phyloP scores from a whole-genome alignment of 2,113 vertebrate genomes.

The Actenoides hombroni region DNA sequence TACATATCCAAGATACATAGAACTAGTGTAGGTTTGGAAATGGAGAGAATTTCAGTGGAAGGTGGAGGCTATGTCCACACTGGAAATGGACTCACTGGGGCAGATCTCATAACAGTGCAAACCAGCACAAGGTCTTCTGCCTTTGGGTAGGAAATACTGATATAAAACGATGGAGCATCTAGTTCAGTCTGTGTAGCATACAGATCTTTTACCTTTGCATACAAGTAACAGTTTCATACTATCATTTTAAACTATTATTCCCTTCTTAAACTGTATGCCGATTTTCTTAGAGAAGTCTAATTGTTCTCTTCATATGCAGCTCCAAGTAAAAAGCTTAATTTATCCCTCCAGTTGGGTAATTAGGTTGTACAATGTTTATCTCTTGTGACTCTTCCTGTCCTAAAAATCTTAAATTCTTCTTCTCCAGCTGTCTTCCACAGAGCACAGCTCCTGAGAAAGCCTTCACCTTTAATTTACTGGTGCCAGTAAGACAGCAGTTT shows the following conservation, averaged over 20 bases:
- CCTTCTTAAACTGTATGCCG: slow-evolving; percentile 11
- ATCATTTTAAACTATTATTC: background rate
- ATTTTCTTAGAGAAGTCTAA: slow-evolving; percentile 46
- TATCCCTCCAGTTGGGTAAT: slow-evolving; percentile 40
- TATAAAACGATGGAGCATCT: background rate
- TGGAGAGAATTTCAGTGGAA: background rate
- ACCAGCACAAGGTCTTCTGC: background rate
- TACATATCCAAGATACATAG: background rate
- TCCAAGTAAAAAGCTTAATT: slow-evolving; percentile 42
- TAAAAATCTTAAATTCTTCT: slow-evolving; percentile 14
- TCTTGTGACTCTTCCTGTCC: slow-evolving; percentile 26
- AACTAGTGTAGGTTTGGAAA: background rate
- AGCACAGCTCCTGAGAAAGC: slow-evolving; percentile 41
- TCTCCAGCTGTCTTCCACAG: slow-evolving; percentile 13
- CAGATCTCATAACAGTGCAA: background rate
- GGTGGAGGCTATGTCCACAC: background rate
- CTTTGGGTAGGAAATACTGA: background rate
- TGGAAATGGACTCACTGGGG: background rate
- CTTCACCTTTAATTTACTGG: slow-evolving; percentile 8
- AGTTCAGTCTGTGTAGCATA: background rate
- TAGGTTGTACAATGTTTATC: background rate
- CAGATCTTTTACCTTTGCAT: background rate
- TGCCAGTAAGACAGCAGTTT: background rate
- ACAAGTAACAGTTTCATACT: slow-evolving; percentile 1
- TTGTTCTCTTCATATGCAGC: slow-evolving; percentile 37